A percentile compares a stretch with the other conserved stretches of the same genome.
phyloP scores from a whole-genome alignment of 1,140 invertebrate genomes.

The Rhizoglyphus robini region DNA sequence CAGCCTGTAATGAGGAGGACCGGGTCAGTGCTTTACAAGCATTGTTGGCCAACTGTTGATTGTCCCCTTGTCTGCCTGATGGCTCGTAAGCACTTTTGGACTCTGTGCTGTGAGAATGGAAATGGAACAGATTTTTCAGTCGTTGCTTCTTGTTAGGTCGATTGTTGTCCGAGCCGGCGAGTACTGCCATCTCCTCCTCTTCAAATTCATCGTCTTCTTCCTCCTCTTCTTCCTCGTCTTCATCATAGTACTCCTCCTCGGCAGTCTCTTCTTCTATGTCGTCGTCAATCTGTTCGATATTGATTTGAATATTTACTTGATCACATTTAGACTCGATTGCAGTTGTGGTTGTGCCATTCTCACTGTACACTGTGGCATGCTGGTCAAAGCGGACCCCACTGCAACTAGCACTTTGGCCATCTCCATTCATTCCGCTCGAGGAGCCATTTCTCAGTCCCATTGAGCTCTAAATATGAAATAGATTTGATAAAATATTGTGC shows the following conservation, averaged over 20 bases:
- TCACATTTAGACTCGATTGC: not conserved
- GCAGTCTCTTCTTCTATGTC: not conserved
- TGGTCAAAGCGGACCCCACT: not conserved
- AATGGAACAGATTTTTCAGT: not conserved
- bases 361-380: not conserved
- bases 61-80: not conserved
- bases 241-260: not conserved
- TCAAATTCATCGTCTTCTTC: conserved; percentile 3
- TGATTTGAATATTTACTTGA: not conserved
- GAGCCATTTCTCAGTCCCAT: not conserved
- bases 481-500: not conserved
- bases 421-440: not conserved
- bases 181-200: not conserved
- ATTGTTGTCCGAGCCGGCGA: not conserved
- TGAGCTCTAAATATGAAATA: not conserved
- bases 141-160: not conserved
- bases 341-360: not conserved
- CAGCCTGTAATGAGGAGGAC: not conserved
- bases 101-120: not conserved
- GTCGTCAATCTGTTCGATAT: not conserved
- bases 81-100: not conserved
- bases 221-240: not conserved
- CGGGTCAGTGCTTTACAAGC: not conserved
- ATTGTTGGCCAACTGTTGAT: not conserved
- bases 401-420: not conserved